Evolutionary conservation across 2,888 invertebrate genomes (phyloP).

Genomic region (Lasioglossum vierecki): DNA sequence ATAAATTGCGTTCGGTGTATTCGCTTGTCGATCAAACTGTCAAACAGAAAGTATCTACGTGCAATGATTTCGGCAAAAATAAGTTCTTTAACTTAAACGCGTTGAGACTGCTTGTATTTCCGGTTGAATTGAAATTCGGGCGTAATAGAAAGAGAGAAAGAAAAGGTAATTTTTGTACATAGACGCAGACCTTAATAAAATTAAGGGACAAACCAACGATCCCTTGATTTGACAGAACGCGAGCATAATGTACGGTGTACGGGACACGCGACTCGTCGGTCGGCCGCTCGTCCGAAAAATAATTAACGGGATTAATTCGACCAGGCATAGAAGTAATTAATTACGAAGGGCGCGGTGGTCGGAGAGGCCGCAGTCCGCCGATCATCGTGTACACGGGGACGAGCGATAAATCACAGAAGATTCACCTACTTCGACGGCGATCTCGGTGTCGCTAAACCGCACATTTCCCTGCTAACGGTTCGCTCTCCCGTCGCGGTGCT

Average conservation of each 20-base stretch:
- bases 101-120: not conserved
- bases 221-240: not conserved
- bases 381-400: slow-evolving; percentile 40
- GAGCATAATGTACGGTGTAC: not conserved
- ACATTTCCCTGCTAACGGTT: slow-evolving; percentile 49
- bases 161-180: no score
- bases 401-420: slow-evolving; percentile 62
- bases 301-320: slow-evolving; percentile 44
- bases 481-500: slow-evolving; percentile 46
- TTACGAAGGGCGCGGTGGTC: slow-evolving; percentile 39
- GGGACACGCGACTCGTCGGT: not conserved
- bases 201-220: no score
- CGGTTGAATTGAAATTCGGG: no score
- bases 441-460: slow-evolving; percentile 62
- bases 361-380: slow-evolving; percentile 25
- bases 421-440: slow-evolving; percentile 64
- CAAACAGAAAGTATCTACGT: not conserved
- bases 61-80: not conserved
- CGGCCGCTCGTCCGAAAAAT: slow-evolving; percentile 19
- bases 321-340: slow-evolving; percentile 45
- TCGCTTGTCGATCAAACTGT: not conserved
- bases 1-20: not conserved
- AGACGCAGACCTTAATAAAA: no score
- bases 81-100: not conserved
- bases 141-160: no score